Evolutionary conservation across 2,797 vertebrate species (phyloP).

Genomic region (Eleutherodactylus coqui): DNA sequence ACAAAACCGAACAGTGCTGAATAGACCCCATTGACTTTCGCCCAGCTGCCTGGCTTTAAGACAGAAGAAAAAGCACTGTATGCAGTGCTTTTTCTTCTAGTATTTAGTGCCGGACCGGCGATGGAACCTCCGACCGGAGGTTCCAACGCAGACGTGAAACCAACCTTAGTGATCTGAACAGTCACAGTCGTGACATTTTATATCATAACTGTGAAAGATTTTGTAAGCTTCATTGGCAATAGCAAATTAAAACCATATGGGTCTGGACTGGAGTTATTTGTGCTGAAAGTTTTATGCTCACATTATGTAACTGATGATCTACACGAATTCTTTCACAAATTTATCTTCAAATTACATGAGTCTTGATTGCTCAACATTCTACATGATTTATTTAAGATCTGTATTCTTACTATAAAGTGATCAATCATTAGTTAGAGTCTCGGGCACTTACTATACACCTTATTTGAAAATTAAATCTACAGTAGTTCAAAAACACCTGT

Average conservation of each 20-base stretch:
- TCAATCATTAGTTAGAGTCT: neutral
- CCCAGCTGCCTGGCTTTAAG: too few relatives aligned
- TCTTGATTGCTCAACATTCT: neutral
- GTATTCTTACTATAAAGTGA: neutral
- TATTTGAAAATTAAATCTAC: neutral
- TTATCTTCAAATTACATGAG: neutral
- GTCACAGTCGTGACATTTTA: constrained; percentile 17
- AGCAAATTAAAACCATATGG: constrained; percentile 44
- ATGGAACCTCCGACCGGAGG: too few relatives aligned
- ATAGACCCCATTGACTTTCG: too few relatives aligned
- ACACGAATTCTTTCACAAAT: neutral
- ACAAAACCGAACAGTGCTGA: too few relatives aligned
- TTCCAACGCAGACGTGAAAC: too few relatives aligned
- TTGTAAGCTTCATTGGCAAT: neutral
- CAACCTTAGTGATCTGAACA: constrained; percentile 1
- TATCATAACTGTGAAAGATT: constrained; percentile 13
- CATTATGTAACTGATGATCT: constrained; percentile 29
- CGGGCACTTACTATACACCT: neutral
- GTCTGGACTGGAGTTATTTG: neutral
- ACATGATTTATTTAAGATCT: neutral
- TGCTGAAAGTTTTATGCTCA: constrained; percentile 39
- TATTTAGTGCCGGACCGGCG: too few relatives aligned
- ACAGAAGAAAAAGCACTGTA: too few relatives aligned
- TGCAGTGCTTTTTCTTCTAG: too few relatives aligned
- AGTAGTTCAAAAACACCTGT: constrained; percentile 19